phyloP scores from a whole-genome alignment of 2,113 vertebrate genomes.

The Podarcis raffonei region DNA sequence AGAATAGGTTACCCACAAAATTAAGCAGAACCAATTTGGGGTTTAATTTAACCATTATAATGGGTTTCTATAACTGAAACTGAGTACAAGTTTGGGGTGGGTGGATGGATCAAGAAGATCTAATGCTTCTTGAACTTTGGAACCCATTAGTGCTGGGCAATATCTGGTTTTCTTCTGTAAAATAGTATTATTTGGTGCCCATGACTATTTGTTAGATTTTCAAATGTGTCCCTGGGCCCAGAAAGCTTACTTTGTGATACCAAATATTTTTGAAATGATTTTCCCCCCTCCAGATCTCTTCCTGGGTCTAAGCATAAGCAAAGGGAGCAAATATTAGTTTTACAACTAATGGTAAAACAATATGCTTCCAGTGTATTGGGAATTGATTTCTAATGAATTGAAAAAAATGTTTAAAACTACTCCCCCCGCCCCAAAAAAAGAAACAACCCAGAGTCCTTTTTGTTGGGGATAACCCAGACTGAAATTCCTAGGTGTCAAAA shows the following conservation, averaged over 20 bases:
- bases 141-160: neutral
- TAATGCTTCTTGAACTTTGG: neutral
- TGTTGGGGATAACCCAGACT: too few species aligned
- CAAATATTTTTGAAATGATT: neutral
- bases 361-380: neutral
- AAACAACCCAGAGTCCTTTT: too few species aligned
- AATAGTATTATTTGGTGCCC: too few species aligned
- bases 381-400: too few species aligned
- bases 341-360: neutral
- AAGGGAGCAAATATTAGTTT: neutral
- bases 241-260: neutral
- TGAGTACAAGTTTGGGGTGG: neutral
- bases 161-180: too few species aligned
- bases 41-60: neutral
- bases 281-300: constrained; percentile 18
- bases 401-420: too few species aligned
- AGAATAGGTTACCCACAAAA: neutral
- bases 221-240: too few species aligned
- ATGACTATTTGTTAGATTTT: too few species aligned
- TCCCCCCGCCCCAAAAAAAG: too few species aligned
- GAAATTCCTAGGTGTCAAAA: too few species aligned
- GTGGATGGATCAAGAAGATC: neutral
- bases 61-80: neutral
- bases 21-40: neutral
- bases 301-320: neutral